Percentiles rank a stretch among this genome's conserved stretches.
These are phyloP conservation scores for Scolopax bukidnonensis DNA, from an alignment of 2,797 vertebrate species.

Conservation along the genomic window DNA sequence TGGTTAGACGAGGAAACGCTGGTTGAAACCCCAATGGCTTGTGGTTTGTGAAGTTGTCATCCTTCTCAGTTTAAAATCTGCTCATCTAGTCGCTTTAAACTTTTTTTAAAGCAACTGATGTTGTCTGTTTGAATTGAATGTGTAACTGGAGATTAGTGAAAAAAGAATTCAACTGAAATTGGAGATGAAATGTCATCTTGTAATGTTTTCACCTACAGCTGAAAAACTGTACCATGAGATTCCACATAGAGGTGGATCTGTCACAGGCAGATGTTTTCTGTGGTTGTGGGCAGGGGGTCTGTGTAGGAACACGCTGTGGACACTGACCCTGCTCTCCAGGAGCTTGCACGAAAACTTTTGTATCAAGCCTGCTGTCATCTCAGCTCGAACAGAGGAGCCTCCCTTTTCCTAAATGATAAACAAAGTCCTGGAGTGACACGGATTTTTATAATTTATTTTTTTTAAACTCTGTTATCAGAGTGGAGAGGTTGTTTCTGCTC, in stretches of 20 bases:
- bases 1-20: not conserved
- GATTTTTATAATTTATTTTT: too few species aligned
- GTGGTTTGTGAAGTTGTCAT: not conserved
- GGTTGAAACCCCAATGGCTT: not conserved
- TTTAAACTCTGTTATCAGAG: not conserved
- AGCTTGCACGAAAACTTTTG: not conserved
- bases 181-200: not conserved
- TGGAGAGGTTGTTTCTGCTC: not conserved
- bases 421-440: not conserved
- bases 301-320: not conserved
- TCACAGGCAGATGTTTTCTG: not conserved
- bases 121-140: not conserved
- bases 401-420: not conserved
- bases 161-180: not conserved
- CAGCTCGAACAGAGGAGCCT: not conserved
- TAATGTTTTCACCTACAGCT: not conserved
- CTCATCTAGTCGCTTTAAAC: not conserved
- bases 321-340: not conserved
- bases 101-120: not conserved
- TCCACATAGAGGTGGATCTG: not conserved
- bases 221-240: not conserved
- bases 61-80: not conserved
- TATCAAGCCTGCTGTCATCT: not conserved
- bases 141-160: not conserved
- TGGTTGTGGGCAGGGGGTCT: not conserved